phyloP scores from a whole-genome alignment of 2,113 vertebrate species.

The Mustela nigripes region DNA sequence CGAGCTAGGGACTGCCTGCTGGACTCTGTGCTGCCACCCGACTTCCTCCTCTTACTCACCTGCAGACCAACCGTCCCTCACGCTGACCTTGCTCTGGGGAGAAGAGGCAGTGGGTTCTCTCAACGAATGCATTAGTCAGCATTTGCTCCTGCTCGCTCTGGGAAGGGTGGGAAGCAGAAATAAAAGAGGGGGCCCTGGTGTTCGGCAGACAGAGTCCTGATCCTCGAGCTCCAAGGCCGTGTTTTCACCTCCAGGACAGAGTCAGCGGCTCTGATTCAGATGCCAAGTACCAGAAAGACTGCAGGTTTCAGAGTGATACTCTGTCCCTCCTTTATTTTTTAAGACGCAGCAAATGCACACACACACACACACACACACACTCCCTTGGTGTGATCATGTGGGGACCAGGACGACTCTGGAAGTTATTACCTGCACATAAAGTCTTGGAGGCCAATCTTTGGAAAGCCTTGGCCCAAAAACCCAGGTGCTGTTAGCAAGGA shows the following conservation, averaged over 20 bases:
- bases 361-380: neutral
- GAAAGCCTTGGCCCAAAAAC: neutral
- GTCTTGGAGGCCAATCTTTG: neutral
- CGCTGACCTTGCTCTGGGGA: neutral
- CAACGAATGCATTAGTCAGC: neutral
- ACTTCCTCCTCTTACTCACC: neutral
- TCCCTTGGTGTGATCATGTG: neutral
- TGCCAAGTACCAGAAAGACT: neutral
- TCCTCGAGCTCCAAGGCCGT: neutral
- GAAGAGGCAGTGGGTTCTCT: neutral
- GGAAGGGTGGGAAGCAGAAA: neutral
- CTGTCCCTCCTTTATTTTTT: neutral
- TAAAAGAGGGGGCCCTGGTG: neutral
- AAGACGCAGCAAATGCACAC: neutral
- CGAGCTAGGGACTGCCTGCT: neutral
- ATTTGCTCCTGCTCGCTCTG: accelerated
- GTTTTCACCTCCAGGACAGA: neutral
- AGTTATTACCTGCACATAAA: neutral
- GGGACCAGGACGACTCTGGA: neutral
- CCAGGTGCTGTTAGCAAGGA: too few species aligned
- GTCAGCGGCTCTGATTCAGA: neutral
- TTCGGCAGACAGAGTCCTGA: neutral
- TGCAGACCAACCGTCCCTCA: neutral
- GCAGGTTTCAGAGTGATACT: neutral
- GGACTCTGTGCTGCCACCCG: neutral